These are phyloP conservation scores for Ceyx margarethae DNA, from an alignment of 2,113 vertebrate species.

Conservation along the genomic window DNA sequence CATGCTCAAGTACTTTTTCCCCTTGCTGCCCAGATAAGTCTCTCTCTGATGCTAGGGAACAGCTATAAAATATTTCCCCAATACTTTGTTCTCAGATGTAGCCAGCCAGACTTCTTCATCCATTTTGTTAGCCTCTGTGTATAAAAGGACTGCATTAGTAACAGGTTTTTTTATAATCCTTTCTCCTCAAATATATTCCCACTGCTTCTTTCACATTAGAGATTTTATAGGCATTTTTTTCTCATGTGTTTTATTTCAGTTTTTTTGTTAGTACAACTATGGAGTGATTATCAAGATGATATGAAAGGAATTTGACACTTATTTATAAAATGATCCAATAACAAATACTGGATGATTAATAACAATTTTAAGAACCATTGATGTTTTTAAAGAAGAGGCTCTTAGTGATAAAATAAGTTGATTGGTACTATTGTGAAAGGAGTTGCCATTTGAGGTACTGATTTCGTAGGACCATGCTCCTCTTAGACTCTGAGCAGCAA, in stretches of 20 bases:
- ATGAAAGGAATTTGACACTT: neutral
- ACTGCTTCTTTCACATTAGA: neutral
- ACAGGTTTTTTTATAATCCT: neutral
- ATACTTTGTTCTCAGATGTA: neutral
- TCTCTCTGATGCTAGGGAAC: neutral
- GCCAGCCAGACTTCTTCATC: conserved; percentile 4
- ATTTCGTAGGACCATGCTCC: neutral
- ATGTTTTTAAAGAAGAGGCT: neutral
- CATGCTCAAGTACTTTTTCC: neutral
- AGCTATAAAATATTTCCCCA: neutral
- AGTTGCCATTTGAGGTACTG: neutral
- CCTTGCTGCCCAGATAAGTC: neutral
- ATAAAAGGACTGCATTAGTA: neutral
- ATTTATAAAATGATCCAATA: neutral
- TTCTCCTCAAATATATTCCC: neutral
- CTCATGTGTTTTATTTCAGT: neutral
- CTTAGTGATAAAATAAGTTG: neutral
- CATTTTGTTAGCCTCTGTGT: neutral
- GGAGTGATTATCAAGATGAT: neutral
- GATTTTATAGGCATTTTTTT: neutral
- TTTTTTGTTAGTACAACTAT: neutral
- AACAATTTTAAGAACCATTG: neutral
- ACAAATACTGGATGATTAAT: neutral
- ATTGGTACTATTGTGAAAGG: neutral
- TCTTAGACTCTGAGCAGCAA: neutral